Base-by-base conservation (phyloP, 2,113 vertebrate species). In the Sciurus niger region DNA sequence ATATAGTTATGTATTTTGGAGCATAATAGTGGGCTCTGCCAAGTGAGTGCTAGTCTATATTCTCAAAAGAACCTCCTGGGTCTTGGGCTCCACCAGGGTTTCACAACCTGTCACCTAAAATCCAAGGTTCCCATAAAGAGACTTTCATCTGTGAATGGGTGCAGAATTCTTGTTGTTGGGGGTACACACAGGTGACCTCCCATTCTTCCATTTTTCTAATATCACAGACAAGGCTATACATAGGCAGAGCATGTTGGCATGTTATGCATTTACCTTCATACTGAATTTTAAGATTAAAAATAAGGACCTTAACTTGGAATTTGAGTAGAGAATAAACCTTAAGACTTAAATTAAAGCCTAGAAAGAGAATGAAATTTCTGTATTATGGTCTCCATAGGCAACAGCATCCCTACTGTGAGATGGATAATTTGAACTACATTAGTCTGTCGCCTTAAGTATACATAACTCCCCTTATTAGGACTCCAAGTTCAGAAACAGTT, bases 251-350 rank as follows among this genome's bases (percentile, higher is more conserved):
- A 8, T 65, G 14, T 43, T 84, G 92, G 7, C 72, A 37, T 40
- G 43, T 55, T 95, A 20, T 68, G 22, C 5, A 77, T 82, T 58
- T 70, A 37, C 7, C 6, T 89, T 95, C 48, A 32, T 60, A 68
- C 4, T 76, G 30, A 74, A 82, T 89, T 84, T 90, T 63, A 70
- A 94, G 18, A 18, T 76, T 28, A 53, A 94, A 85, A 12, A 63
- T 13, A 95, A 94, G 28, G 6, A 70, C 32, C 2, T 4, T 25
- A 32, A 46, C 14, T 92, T 82, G 65, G 28, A 92, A 86, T 89
- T 82, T 77, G n/a, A 90, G n/a, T n/a, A 77, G 76, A 87, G 30
- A 84, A 80, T 89, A 97, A 96, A 20, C 7, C 40, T 72, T 55
- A n/a, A 14, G 18, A 53, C 14, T 87, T 90, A 79, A 89, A 80